phyloP scores from a whole-genome alignment of 2,797 vertebrate genomes.

The Gymnothorax javanicus region DNA sequence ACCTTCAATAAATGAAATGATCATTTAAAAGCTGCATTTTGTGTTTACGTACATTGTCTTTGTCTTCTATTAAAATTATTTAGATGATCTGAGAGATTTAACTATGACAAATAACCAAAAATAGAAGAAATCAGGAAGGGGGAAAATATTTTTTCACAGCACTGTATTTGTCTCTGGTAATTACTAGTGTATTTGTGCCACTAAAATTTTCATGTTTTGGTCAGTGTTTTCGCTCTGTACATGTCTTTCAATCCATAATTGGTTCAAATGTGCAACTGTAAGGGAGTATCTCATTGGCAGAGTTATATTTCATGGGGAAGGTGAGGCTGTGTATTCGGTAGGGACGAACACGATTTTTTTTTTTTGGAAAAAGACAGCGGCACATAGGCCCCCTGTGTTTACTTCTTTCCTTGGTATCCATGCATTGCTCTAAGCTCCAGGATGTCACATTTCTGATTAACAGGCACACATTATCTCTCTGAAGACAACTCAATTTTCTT shows the following conservation, averaged over 20 bases:
- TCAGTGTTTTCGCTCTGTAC: slow-evolving; percentile 2
- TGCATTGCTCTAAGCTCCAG: slow-evolving; percentile 46
- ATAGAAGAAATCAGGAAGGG: too few species aligned
- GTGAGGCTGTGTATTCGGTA: slow-evolving; percentile 24
- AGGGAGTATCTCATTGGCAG: background rate
- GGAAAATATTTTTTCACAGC: too few species aligned
- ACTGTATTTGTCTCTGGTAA: background rate
- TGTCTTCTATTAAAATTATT: too few species aligned
- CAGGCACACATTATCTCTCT: slow-evolving; percentile 73
- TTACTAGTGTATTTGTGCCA: background rate
- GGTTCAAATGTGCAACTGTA: background rate
- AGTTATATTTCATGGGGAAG: slow-evolving; percentile 10
- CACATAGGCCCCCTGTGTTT: slow-evolving; percentile 30
- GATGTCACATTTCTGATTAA: slow-evolving; percentile 67
- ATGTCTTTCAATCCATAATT: background rate
- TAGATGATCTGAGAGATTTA: background rate
- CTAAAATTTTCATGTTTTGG: background rate
- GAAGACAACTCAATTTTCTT: slow-evolving; percentile 69
- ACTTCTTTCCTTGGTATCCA: slow-evolving; percentile 44
- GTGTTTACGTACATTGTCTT: too few species aligned
- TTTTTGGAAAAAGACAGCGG: slow-evolving; percentile 23
- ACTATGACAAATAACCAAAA: background rate
- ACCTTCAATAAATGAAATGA: too few species aligned
- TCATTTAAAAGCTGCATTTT: too few species aligned
- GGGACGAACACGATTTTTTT: slow-evolving; percentile 31